phyloP scores from a whole-genome alignment of 2,113 vertebrate species.

The Oncorhynchus gorbuscha region DNA sequence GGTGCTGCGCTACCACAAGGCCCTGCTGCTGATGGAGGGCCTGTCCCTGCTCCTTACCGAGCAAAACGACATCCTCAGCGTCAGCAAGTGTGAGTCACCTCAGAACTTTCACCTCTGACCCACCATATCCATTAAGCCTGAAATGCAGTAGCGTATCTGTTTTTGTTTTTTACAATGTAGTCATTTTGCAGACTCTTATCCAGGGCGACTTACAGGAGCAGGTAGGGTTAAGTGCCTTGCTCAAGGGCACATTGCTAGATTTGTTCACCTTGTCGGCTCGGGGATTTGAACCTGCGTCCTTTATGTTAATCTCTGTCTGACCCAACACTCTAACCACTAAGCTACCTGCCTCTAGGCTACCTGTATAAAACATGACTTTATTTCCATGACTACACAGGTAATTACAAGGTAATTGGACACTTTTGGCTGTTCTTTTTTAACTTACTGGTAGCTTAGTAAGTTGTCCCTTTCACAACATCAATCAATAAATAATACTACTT shows the following conservation, averaged over 20 bases:
- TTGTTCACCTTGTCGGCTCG: too few species aligned
- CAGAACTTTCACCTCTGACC: not conserved
- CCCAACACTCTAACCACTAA: not conserved
- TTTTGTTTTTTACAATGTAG: too few species aligned
- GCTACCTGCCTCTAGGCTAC: slow-evolving; percentile 13
- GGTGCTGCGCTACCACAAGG: slow-evolving; percentile 87
- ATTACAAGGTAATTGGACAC: too few species aligned
- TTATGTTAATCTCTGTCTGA: not conserved
- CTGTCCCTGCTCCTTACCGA: slow-evolving; percentile 86
- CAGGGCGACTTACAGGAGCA: too few species aligned
- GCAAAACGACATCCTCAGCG: slow-evolving; percentile 85
- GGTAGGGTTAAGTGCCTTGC: too few species aligned
- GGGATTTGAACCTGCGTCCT: not conserved
- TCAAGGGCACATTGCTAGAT: too few species aligned
- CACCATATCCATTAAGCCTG: not conserved
- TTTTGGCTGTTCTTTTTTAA: not conserved
- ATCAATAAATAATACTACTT: too few species aligned
- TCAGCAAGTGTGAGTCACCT: slow-evolving; percentile 86
- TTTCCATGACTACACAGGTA: too few species aligned
- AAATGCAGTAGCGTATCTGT: not conserved
- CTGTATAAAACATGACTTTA: not conserved
- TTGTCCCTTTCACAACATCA: not conserved
- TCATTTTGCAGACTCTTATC: too few species aligned
- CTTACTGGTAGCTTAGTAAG: not conserved
- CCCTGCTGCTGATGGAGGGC: slow-evolving; percentile 93